Percentiles rank a stretch among this genome's conserved stretches.
These are phyloP conservation scores for Bufotes viridis DNA, from an alignment of 2,797 vertebrate species.

Conservation along the genomic window DNA sequence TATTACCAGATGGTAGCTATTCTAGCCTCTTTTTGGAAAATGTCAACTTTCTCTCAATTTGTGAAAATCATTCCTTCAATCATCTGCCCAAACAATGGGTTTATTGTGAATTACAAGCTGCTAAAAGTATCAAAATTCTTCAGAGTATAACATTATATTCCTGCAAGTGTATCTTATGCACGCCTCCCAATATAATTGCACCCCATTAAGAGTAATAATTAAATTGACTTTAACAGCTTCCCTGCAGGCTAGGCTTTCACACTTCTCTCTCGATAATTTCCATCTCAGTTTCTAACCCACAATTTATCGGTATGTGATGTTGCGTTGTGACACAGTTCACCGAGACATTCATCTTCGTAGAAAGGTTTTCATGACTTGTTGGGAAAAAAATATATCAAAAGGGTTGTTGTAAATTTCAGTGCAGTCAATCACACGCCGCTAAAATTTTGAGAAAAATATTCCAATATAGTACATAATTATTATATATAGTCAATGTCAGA, in stretches of 20 bases:
- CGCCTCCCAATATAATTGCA: constrained; percentile 26
- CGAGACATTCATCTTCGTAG: neutral
- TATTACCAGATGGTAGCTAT: too few relatives aligned
- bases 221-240: constrained; percentile 28
- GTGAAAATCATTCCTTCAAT: too few relatives aligned
- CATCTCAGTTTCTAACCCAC: constrained; percentile 33
- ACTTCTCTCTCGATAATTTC: constrained; percentile 36
- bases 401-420: neutral
- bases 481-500: neutral
- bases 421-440: neutral
- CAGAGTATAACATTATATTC: neutral
- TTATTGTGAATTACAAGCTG: neutral
- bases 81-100: neutral
- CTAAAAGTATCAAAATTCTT: neutral
- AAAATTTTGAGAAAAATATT: neutral
- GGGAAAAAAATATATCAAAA: constrained; percentile 26
- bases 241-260: neutral
- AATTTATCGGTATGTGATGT: constrained; percentile 20
- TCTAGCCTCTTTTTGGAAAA: too few relatives aligned
- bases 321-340: neutral
- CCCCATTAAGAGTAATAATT: constrained; percentile 41
- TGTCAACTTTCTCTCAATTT: too few relatives aligned
- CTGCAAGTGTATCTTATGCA: neutral
- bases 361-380: neutral
- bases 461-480: neutral